Evolutionary conservation across 2,113 vertebrate species (phyloP), one percentile per base, ranked within the genome.

Genomic region (Zingel zingel): DNA sequence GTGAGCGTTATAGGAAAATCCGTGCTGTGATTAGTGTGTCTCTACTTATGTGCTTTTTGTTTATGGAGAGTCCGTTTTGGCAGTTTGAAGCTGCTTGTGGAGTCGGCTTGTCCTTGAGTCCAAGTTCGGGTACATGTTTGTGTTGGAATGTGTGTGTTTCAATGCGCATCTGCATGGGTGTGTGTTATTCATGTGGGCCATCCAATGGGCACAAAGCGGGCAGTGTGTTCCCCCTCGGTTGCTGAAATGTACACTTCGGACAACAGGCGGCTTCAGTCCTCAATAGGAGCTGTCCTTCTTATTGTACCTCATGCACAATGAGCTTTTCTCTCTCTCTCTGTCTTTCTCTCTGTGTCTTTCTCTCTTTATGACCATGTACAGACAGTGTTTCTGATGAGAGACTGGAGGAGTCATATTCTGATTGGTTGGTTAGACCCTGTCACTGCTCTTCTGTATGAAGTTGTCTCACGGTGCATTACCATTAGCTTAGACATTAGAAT

Each of bases 271-370:
- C 94, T 93, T 94, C 92, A 95, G 91, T 94, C 89, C 88, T 96
- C 95, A 96, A 96, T 95, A 94, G 95, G 95, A 95, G 95, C 94
- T 94, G 93, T 86, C 91, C 87, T 94, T 95, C 94, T 96, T 94
- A 96, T 96, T 95, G 95, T 96, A 96, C 95, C 93, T 93, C 92
- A 75, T n/a, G 59, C 87, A 96, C 95, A 96, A 96, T 95, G 94
- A 94, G 93, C 95, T 92, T 92, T 94, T 95, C 93, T 95, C 89
- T 89, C 84, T 75, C 62, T 74, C 57, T 70, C 82, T 72, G 74
- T 89, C 79, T 80, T 74, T 87, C 79, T 76, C 45, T 77, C 72
- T 82, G 7, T 79, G 63, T 88, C 72, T 74, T 74, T 85, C 74
- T 78, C 86, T 81, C 90, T 88, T 85, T 86, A 87, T 90, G 66